Evolutionary conservation across 2,888 invertebrate genomes (phyloP), one percentile per base, ranked within the genome.

Genomic region (Drymonia ruficornis): DNA sequence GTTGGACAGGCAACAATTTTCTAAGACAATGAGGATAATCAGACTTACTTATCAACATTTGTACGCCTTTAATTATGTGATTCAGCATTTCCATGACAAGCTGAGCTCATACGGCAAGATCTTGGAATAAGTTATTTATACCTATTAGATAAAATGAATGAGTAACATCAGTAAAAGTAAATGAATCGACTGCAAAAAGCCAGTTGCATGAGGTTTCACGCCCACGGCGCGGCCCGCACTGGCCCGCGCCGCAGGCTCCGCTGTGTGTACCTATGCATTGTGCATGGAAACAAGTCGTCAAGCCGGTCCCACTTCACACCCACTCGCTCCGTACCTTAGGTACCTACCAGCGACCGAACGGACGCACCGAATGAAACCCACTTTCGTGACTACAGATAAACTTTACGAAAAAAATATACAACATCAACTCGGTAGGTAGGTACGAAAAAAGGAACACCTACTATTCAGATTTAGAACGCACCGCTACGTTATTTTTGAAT

Each of bases 241-340:
- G 44, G 52, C 54, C 56, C 38, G 52, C 50, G 51, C 56, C 38
- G 52, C 50, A 52, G 40, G 53, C 59, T 56, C 50, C 68, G 50
- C 55, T 59, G 59, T 64, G 70, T 71, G 80, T 70, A 73, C 74
- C 80, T 74, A 79, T 81, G 81, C 77, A 79, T 59, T 71, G 72
- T 69, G 76, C 72, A 78, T 72, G 77, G 65, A 66, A 65, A 78
- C 74, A 83, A 83, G 80, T 76, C 56, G 83, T 82, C 84, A 77
- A 80, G 87, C 90, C 89, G 89, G 91, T 90, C 87, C 76, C 71
- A 75, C 66, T 72, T 76, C 77, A 86, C 84, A 86, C 90, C 89
- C 86, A 85, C 86, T 80, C 81, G 74, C 67, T 68, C 72, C 67
- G 71, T 77, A 70, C 71, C 70, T 70, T 71, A 72, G 75, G 74